phyloP scores from a whole-genome alignment of 2,888 invertebrate species.

The Asteroscopus sphinx region DNA sequence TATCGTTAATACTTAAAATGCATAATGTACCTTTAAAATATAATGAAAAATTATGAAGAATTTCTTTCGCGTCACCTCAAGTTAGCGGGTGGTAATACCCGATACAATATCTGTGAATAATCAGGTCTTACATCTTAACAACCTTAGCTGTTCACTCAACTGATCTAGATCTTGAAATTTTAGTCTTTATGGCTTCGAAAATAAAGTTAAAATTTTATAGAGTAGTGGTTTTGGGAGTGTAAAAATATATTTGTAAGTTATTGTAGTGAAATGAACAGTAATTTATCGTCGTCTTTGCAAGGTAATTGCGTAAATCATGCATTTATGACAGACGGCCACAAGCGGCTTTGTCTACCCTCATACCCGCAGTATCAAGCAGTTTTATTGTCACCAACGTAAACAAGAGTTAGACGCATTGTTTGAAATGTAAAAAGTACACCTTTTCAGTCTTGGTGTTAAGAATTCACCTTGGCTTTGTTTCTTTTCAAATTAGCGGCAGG shows the following conservation, averaged over 20 bases:
- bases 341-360: constrained; percentile 79
- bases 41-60: constrained; percentile 68
- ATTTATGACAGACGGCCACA: constrained; percentile 86
- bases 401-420: constrained; percentile 73
- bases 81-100: constrained; percentile 85
- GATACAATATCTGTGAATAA: constrained; percentile 87
- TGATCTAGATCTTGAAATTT: constrained; percentile 9
- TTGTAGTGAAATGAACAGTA: constrained; percentile 82
- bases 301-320: constrained; percentile 88
- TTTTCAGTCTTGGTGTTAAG: constrained; percentile 46
- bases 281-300: constrained; percentile 86
- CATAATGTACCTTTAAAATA: constrained; percentile 59
- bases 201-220: constrained; percentile 62
- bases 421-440: constrained; percentile 48
- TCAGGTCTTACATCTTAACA: constrained; percentile 71
- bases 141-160: constrained; percentile 47
- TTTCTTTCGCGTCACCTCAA: constrained; percentile 80
- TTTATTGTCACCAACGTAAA: constrained; percentile 77
- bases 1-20: constrained; percentile 55
- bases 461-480: constrained; percentile 52
- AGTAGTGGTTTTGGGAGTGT: constrained; percentile 27
- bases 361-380: constrained; percentile 65
- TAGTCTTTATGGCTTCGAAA: constrained; percentile 21
- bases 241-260: constrained; percentile 63
- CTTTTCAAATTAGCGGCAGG: constrained; percentile 16